These are phyloP conservation scores for Blastobasis adustella DNA, from an alignment of 2,888 invertebrate genomes.

Conservation along the genomic window DNA sequence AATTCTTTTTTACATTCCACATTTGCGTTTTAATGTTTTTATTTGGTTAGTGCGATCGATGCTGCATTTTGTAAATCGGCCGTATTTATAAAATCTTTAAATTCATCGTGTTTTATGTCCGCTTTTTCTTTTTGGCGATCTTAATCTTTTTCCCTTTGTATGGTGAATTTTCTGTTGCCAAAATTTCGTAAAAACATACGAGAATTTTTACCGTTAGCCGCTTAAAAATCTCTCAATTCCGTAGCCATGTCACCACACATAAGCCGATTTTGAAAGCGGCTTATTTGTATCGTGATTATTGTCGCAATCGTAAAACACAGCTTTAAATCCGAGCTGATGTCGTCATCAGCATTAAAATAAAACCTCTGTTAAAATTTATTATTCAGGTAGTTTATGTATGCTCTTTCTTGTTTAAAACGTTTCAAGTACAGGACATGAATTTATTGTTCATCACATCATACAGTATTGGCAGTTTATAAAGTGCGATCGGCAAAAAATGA, in stretches of 20 bases:
- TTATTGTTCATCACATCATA: slow-evolving; percentile 25
- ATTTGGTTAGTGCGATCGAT: slow-evolving; percentile 16
- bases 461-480: slow-evolving; percentile 16
- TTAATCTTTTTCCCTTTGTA: background rate
- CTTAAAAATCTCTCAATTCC: no score
- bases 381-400: slow-evolving; percentile 19
- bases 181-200: no score
- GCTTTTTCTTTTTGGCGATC: background rate
- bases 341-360: slow-evolving; percentile 16
- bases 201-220: no score
- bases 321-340: background rate
- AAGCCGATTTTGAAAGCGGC: no score
- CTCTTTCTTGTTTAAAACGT: slow-evolving; percentile 16
- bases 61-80: background rate
- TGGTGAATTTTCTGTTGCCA: background rate
- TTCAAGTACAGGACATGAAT: slow-evolving; percentile 24
- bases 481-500: slow-evolving; percentile 7
- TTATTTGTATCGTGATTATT: no score
- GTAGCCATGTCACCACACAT: no score
- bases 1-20: slow-evolving; percentile 32
- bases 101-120: background rate
- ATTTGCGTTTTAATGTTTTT: slow-evolving; percentile 28
- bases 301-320: slow-evolving; percentile 8
- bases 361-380: slow-evolving; percentile 18
- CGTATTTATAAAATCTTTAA: background rate